Evolutionary conservation across 2,888 invertebrate genomes (phyloP), one percentile per base, ranked within the genome.

Genomic region (Empis livida): DNA sequence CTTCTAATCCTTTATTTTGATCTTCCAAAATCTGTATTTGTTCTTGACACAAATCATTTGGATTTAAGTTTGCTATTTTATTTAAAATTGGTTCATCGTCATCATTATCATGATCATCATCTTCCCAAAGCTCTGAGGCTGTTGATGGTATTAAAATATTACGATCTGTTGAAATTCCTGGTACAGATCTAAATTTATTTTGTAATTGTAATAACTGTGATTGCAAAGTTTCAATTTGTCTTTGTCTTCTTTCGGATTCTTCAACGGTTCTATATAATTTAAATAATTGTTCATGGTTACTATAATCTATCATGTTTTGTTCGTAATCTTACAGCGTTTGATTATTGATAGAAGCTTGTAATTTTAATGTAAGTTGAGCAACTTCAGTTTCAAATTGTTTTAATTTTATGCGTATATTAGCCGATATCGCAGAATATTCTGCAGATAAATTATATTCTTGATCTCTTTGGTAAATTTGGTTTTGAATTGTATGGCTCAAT

Each of bases 1-100:
- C 78, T 50, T 88, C 86, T 27, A 90, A 68, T 0, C 87, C 87
- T 53, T 73, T 69, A 59, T 90, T 84, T 73, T 90, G 89, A 52
- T 84, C 82, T 79, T 73, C 71, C 13, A 84, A 59, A 55, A 82
- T 72, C 55, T 70, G 64, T 39, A 77, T 73, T 58, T 83, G 81
- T 35, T 76, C 74, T 20, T 62, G 64, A 54, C 74, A 71, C 8
- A 84, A 63, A 48, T 78, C 73, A 30, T 63, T 57, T 3, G 76
- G 67, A 11, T 70, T 67, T 2, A 57, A 53, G 50, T 71, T 68
- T 13, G 62, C 63, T 41, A 67, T 68, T 13, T 60, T 56, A 40
- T 65, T 60, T 30, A 71, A 67, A 44, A 67, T 62, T 41, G 73
- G 69, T 15, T 70, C 69, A 50, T 71, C 71, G 42, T 68, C 68